phyloP scores from a whole-genome alignment of 1,140 invertebrate species.

The Orius insidiosus region DNA sequence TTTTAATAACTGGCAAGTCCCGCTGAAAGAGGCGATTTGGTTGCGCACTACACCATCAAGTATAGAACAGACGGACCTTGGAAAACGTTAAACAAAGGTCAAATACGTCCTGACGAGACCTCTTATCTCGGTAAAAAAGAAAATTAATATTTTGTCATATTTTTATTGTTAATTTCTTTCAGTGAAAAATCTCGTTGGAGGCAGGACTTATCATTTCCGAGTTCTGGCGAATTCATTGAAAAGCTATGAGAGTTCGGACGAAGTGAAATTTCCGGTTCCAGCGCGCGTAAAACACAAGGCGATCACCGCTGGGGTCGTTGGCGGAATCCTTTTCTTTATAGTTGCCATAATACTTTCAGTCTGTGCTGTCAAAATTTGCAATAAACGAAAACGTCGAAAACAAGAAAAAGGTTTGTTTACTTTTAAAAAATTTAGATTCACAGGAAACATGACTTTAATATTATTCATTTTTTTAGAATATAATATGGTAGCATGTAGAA shows the following conservation, averaged over 20 bases:
- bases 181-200: slow-evolving; percentile 82
- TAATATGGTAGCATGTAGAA: slow-evolving; percentile 91
- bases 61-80: slow-evolving; percentile 72
- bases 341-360: slow-evolving; percentile 89
- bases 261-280: slow-evolving; percentile 71
- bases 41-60: slow-evolving; percentile 83
- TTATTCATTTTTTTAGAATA: slow-evolving; percentile 88
- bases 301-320: slow-evolving; percentile 82
- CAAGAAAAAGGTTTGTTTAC: slow-evolving; percentile 89
- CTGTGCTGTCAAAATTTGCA: slow-evolving; percentile 92
- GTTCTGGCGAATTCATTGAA: slow-evolving; percentile 69
- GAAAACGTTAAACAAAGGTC: slow-evolving; percentile 70
- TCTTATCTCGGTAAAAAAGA: slow-evolving; percentile 55
- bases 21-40: slow-evolving; percentile 57
- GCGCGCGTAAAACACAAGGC: slow-evolving; percentile 80
- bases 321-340: slow-evolving; percentile 88
- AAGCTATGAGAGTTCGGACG: slow-evolving; percentile 65
- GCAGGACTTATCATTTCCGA: slow-evolving; percentile 76
- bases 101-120: slow-evolving; percentile 73
- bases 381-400: slow-evolving; percentile 87
- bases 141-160: neutral
- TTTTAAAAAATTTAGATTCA: no score
- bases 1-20: slow-evolving; percentile 76
- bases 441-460: no score
- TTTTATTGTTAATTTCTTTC: no score